Base-by-base conservation (phyloP, 2,888 invertebrate species). In the Brachyptera putata region DNA sequence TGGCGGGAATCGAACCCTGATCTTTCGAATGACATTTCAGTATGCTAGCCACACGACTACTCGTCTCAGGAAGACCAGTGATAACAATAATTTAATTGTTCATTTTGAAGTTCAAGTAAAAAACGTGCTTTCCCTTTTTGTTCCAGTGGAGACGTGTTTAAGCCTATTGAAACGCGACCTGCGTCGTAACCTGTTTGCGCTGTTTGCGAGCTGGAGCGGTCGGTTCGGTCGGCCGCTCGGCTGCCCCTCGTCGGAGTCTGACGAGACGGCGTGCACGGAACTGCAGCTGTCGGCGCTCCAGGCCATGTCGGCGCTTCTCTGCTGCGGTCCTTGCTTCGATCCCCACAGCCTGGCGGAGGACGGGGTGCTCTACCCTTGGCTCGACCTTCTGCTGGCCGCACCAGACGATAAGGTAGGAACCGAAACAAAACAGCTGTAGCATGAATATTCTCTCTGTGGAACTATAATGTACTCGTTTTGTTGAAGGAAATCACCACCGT, bases 321-420 rank as follows among this genome's bases (percentile, higher is more conserved):
- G 95, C 72, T 97, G 97, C 73, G 99, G 99, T 0, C 89, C 95
- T 0, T 92, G 95, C 69, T 98, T 97, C 74, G 92, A 96, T 69
- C 83, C 88, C 0, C 81, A 83, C 50, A 88, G 89, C 25, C 77
- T 93, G 34, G 86, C 88, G 7, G 96, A 96, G 71, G 97, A 97
- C 70, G 95, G 95, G 49, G 85, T 95, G 67, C 69, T 81, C n/a
- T 98, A 96, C 74, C 85, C 90, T 58, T 98, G 97, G 97, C 80
- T 99, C 58, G 92, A 95, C 75, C 85, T 89, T 68, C 82, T 99
- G 71, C 79, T 99, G 7, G 88, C 89, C 37, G 94, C 94, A 41
- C 85, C 84, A 67, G 92, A 95, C 68, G 89, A 90, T 70, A 90
- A 89, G 83, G 91, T 90, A 72, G 68, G 68, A 30, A 36, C 25